Conservation (phyloP, 2,113 vertebrate species). For the Etheostoma cragini region DNA sequence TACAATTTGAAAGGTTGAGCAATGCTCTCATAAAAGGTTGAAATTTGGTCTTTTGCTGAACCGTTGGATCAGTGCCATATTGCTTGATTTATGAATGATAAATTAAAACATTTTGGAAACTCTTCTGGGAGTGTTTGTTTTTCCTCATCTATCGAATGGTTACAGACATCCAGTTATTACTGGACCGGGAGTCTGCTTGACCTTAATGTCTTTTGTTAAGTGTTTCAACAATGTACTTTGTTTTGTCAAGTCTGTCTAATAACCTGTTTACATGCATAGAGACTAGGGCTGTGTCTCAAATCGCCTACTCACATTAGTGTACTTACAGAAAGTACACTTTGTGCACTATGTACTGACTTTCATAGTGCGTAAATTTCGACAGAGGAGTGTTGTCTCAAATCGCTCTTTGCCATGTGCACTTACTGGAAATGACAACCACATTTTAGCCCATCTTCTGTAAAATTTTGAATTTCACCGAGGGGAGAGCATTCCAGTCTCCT, state of each 20-base stretch:
- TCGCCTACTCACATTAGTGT: no score
- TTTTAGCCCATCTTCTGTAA: no score
- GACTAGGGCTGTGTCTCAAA: no score
- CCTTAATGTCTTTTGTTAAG: constrained; percentile 23
- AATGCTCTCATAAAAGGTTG: constrained; percentile 31
- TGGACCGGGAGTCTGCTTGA: constrained; percentile 22
- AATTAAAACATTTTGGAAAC: not conserved
- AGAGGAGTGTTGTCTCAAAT: no score
- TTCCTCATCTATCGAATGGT: constrained; percentile 28
- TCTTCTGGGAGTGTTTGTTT: constrained; percentile 17
- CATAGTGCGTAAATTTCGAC: no score
- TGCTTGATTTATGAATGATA: constrained; percentile 14
- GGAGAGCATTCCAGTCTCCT: no score
- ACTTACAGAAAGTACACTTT: no score
- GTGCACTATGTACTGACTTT: no score
- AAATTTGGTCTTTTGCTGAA: constrained; percentile 9
- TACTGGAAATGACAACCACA: no score
- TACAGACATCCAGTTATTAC: constrained; percentile 44
- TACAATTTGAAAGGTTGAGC: constrained; percentile 21
- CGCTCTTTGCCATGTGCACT: no score
- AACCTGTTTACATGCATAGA: not conserved
- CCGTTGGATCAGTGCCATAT: constrained; percentile 5
- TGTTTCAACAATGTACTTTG: not conserved
- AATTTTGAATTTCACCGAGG: no score
- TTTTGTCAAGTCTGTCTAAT: no score